Evolutionary conservation across 2,797 vertebrate genomes (phyloP).

Genomic region (Pteronotus mesoamericanus): DNA sequence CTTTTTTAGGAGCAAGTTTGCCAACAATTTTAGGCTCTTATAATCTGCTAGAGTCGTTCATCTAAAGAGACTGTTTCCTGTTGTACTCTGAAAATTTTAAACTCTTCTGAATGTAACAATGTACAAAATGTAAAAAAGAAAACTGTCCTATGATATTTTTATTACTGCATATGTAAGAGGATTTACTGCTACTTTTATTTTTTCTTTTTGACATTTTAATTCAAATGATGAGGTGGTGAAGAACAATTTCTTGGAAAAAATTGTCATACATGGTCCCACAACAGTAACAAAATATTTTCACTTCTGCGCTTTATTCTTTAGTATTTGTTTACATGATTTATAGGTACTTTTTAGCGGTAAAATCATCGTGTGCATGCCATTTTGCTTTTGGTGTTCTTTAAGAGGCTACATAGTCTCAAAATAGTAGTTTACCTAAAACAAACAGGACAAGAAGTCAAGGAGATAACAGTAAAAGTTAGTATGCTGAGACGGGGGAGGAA

Average conservation of each 20-base stretch:
- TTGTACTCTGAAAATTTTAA: conserved; percentile 29
- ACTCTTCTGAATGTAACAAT: background rate
- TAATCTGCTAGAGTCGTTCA: background rate
- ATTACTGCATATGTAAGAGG: background rate
- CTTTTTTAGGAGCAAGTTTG: conserved; percentile 35
- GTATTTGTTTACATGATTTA: background rate
- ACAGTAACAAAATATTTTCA: background rate
- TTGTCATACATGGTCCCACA: background rate
- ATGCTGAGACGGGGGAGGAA: background rate
- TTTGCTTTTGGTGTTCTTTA: background rate
- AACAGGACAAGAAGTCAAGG: background rate
- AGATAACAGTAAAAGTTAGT: background rate
- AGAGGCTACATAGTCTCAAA: background rate
- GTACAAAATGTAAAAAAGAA: background rate
- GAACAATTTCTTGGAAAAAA: background rate
- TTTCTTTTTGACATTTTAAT: conserved; percentile 35
- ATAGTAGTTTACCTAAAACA: background rate
- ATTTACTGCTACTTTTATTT: background rate
- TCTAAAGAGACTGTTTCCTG: background rate
- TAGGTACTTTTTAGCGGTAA: background rate
- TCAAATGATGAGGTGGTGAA: background rate
- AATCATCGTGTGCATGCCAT: background rate
- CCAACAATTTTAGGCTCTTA: conserved; percentile 30
- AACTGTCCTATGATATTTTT: background rate
- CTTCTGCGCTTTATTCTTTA: background rate